Evolutionary conservation across 1,140 invertebrate species (phyloP), one percentile per base, ranked within the genome.

Genomic region (Nephotettix cincticeps): DNA sequence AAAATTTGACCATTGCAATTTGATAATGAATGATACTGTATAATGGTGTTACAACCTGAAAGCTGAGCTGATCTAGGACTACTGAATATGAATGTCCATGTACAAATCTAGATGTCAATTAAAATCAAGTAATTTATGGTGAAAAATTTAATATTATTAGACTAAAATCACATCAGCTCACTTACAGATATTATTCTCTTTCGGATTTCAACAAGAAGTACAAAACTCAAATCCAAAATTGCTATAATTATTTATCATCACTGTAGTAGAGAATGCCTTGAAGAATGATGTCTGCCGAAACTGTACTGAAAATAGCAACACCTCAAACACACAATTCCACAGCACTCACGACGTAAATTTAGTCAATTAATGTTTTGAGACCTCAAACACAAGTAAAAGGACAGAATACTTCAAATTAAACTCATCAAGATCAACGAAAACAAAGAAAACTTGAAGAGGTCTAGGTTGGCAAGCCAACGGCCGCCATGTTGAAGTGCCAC

Each of bases 401-500:
- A 79, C 75, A 75, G 75, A 79, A 79, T 80, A 80, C 79, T 81
- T 79, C 79, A 80, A 81, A 77, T 81, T 78, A 77, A 76, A 75
- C 80, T 80, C 80, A 83, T 68, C 4, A 61, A 61, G 2, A 21
- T 27, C 21, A 27, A 61, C 25, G 56, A 80, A 83, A 83, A 84
- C 83, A 83, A 84, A 84, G 83, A 83, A 81, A 83, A 81, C 80
- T 78, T 79, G 82, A 81, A 81, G 80, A 83, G 81, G 80, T 81
- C 61, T 72, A 84, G 84, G 81, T 85, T 84, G 83, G 82, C 82
- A 85, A 85, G 84, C 83, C 82, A 84, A 81, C 82, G 81, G 84
- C 83, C 84, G 84, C 84, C 84, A 85, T 86, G 83, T 85, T 86
- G 83, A 84, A 85, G 83, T 85, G 84, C 84, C 84, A 86, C 84